These are phyloP conservation scores for Pangasius larnaudii DNA, from an alignment of 2,797 vertebrate genomes.

Conservation along the genomic window DNA sequence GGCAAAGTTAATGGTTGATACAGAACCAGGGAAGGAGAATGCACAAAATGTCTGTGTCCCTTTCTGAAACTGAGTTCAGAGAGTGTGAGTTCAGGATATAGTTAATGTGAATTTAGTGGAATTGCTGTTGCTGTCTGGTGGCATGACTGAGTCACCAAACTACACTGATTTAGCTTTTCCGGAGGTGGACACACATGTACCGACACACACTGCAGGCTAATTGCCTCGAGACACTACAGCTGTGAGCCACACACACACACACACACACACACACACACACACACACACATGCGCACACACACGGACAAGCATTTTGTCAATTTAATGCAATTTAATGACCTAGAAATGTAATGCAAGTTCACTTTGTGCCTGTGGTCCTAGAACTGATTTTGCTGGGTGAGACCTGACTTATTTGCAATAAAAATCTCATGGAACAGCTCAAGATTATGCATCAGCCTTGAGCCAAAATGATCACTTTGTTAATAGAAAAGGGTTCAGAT, in stretches of 20 bases:
- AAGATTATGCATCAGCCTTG: background rate
- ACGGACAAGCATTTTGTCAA: background rate
- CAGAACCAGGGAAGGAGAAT: constrained; percentile 46
- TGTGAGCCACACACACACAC: background rate
- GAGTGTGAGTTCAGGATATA: background rate
- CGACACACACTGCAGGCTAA: constrained; percentile 34
- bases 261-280: background rate
- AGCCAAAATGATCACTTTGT: background rate
- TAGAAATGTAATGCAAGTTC: constrained; percentile 22
- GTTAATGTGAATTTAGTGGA: background rate
- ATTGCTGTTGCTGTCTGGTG: constrained; percentile 29
- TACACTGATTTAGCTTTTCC: constrained; percentile 30
- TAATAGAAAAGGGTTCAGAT: background rate
- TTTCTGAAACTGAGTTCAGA: background rate
- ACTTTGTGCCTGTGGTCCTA: background rate
- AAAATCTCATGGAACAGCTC: background rate
- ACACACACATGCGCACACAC: background rate
- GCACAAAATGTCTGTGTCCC: constrained; percentile 3
- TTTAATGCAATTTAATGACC: constrained; percentile 13
- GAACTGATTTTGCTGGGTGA: background rate
- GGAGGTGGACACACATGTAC: constrained; percentile 20
- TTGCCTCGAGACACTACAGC: constrained; percentile 35
- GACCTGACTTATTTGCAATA: background rate
- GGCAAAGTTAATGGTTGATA: constrained; percentile 49
- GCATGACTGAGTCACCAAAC: constrained; percentile 36